Percentiles rank a stretch among this genome's conserved stretches.
Evolutionary conservation across 2,888 invertebrate genomes (phyloP).

Genomic region (Dicyrtomina minuta): DNA sequence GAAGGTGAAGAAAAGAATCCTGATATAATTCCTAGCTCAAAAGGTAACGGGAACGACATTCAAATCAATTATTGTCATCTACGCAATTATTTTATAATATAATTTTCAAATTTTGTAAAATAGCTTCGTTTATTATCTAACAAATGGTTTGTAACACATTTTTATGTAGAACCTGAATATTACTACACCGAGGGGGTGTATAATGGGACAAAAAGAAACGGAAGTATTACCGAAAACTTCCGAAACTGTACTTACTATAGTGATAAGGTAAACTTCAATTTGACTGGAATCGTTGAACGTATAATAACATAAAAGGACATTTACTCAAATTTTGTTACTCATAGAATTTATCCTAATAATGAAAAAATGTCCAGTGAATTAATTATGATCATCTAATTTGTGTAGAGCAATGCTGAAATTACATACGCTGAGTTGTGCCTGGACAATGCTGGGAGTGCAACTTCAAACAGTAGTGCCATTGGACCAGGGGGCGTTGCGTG

Average conservation of each 20-base stretch:
- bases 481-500: slow-evolving; percentile 39
- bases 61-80: slow-evolving; percentile 32
- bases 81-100: slow-evolving; percentile 16
- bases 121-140: neutral
- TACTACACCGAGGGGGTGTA: slow-evolving; percentile 48
- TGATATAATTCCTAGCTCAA: slow-evolving; percentile 82
- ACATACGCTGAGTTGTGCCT: slow-evolving; percentile 66
- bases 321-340: too few relatives aligned
- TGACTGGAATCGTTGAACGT: neutral
- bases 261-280: slow-evolving; percentile 49
- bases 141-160: neutral
- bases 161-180: slow-evolving; percentile 50
- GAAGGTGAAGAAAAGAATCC: slow-evolving; percentile 80
- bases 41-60: too few relatives aligned
- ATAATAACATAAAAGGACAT: too few relatives aligned
- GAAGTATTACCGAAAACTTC: slow-evolving; percentile 53
- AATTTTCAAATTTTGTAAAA: too few relatives aligned
- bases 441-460: slow-evolving; percentile 59
- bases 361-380: neutral
- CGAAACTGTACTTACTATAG: slow-evolving; percentile 53
- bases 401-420: slow-evolving; percentile 60
- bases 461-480: slow-evolving; percentile 52
- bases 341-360: neutral
- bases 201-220: slow-evolving; percentile 53
- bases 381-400: slow-evolving; percentile 10